Evolutionary conservation across 2,888 invertebrate species (phyloP).

Genomic region (Julus scanicus): DNA sequence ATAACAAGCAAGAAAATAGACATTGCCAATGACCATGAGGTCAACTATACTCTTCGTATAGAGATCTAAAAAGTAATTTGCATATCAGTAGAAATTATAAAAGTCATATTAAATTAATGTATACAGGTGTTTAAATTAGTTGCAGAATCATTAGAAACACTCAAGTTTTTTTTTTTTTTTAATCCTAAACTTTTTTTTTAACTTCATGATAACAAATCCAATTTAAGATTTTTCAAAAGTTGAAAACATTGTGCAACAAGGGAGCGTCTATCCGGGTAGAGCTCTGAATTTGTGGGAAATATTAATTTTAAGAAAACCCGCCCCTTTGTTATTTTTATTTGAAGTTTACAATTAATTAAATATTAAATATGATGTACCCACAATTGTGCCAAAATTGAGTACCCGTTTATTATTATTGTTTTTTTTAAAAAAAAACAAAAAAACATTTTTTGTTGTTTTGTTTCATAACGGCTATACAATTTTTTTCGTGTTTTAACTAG

Average conservation of each 20-base stretch:
- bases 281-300: not conserved
- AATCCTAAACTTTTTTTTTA: too few relatives aligned
- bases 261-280: not conserved
- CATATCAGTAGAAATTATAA: not conserved
- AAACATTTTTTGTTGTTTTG: not conserved
- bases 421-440: too few relatives aligned
- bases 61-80: not conserved
- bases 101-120: not conserved
- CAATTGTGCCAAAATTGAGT: not conserved
- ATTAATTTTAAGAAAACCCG: not conserved
- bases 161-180: not conserved
- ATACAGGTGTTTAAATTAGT: not conserved
- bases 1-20: not conserved
- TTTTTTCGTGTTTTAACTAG: not conserved
- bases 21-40: not conserved
- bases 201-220: not conserved
- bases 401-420: not conserved
- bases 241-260: not conserved
- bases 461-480: not conserved
- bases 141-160: too few relatives aligned
- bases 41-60: not conserved
- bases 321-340: not conserved
- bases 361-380: not conserved
- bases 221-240: not conserved
- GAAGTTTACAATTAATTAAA: not conserved